Base-by-base conservation (phyloP, 2,797 vertebrate species). In the Balearica regulorum region DNA sequence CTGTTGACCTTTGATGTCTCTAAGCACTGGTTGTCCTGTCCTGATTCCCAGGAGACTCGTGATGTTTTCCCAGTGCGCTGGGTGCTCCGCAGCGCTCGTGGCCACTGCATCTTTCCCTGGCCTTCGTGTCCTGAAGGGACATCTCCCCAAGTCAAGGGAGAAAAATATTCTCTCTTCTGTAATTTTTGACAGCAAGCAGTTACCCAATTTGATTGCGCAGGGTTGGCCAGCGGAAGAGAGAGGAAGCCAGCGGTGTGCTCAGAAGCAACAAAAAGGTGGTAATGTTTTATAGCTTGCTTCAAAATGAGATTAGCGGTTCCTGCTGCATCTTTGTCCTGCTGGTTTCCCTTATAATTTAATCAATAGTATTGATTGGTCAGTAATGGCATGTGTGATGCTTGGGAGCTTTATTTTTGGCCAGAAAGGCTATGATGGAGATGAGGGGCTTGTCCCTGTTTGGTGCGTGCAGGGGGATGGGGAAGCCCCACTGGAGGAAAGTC, bases 1-100 rank as follows among this genome's bases (percentile, higher is more conserved):
- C 60, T 64, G 71, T 66, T 93, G 76, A 69, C 44, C 28, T 66
- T 44, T 5, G 5, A 1, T 20, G 58, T 61, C 44, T 70, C 79
- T 43, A 15, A 82, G 71, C 49, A 35, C 58, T 49, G 41, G 5
- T 46, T 61, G 78, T 91, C 88, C 90, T 37, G 13, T 53, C 49
- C 19, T 6, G 19, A 9, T 83, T 75, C 87, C 72, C 62, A 8
- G 46, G 54, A 35, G 69, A 39, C 65, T 49, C 1, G 1, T 10
- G 41, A 28, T 49, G 39, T 75, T 75, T 86, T 69, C 65, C 70
- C 49, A 26, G 44, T 14, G 13, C n/a, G 6, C 25, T 57, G 48
- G 13, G 43, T 69, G 33, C 62, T 89, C 55, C 0, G 0, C 1
- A 1, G 17, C 1, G 0, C 62, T 77, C 1, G 0, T 58, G 39